phyloP scores from a whole-genome alignment of 2,888 invertebrate genomes.

The Drosophila yooni region DNA sequence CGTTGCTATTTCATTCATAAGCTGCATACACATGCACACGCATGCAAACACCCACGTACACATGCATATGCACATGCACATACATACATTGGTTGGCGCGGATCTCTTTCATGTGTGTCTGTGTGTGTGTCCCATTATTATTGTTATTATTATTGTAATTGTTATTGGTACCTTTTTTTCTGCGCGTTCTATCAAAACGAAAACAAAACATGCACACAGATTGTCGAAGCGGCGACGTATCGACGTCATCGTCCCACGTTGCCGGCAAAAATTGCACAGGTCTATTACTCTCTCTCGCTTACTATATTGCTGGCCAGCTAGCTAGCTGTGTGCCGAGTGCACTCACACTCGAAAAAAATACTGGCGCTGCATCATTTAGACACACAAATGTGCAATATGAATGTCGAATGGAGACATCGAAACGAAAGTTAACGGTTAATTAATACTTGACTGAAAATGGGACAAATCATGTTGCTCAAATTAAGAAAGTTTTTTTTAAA shows the following conservation, averaged over 20 bases:
- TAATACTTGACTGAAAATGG: neutral
- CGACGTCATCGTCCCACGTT: neutral
- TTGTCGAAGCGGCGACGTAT: conserved; percentile 4
- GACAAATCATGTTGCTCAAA: neutral
- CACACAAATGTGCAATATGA: neutral
- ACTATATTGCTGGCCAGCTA: neutral
- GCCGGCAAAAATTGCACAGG: conserved; percentile 19
- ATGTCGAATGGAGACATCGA: neutral
- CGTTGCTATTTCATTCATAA: conserved; percentile 51
- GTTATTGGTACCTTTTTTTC: conserved; percentile 14
- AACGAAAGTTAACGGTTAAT: neutral
- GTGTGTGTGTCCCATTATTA: neutral
- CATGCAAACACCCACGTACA: conserved; percentile 4
- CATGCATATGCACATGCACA: conserved; percentile 3
- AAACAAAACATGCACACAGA: conserved; percentile 23
- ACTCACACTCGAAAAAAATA: conserved; percentile 29
- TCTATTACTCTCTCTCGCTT: neutral
- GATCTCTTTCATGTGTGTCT: neutral
- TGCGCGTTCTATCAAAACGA: conserved; percentile 13
- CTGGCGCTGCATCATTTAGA: conserved; percentile 3
- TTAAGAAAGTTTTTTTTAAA: neutral
- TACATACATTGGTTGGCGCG: neutral
- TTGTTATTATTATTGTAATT: conserved; percentile 21
- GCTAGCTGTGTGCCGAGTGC: conserved; percentile 43
- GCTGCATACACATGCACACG: conserved; percentile 16